These are phyloP conservation scores for Cyphomyrmex costatus DNA, from an alignment of 1,140 invertebrate genomes.

Conservation along the genomic window DNA sequence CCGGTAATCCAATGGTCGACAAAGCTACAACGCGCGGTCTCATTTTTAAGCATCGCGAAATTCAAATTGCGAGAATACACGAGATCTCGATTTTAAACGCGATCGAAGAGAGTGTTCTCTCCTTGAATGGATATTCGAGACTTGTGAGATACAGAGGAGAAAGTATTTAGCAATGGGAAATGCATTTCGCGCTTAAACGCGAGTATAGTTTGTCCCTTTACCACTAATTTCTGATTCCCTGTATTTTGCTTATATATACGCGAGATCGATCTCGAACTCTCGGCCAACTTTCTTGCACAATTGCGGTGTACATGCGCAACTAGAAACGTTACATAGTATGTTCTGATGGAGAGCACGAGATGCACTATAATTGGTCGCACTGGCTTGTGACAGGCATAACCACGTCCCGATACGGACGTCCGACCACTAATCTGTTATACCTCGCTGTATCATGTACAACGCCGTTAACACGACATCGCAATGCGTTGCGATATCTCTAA, in stretches of 20 bases:
- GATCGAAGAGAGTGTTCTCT: neutral
- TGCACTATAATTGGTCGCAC: conserved; percentile 64
- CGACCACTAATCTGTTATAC: conserved; percentile 67
- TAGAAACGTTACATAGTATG: conserved; percentile 44
- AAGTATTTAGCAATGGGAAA: conserved; percentile 27
- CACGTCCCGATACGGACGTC: conserved; percentile 66
- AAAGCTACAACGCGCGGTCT: neutral
- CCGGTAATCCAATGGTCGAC: conserved; percentile 79
- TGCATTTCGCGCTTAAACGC: neutral
- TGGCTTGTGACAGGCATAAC: conserved; percentile 66
- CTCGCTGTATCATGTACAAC: conserved; percentile 54
- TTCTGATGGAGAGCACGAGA: conserved; percentile 51
- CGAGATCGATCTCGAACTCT: conserved; percentile 16
- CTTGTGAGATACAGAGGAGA: neutral
- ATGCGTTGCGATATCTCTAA: conserved; percentile 39
- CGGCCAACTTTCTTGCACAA: conserved; percentile 38
- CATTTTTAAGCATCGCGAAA: conserved; percentile 41
- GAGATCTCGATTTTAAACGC: neutral
- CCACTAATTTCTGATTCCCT: neutral
- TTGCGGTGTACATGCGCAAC: conserved; percentile 7
- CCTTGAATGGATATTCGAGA: conserved; percentile 24
- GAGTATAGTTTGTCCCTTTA: neutral
- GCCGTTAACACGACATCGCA: conserved; percentile 55
- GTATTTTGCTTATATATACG: conserved; percentile 2
- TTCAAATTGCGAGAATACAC: conserved; percentile 8